Evolutionary conservation across 2,888 invertebrate species (phyloP), one percentile per base, ranked within the genome.

Genomic region (Drosophila peninsularis): DNA sequence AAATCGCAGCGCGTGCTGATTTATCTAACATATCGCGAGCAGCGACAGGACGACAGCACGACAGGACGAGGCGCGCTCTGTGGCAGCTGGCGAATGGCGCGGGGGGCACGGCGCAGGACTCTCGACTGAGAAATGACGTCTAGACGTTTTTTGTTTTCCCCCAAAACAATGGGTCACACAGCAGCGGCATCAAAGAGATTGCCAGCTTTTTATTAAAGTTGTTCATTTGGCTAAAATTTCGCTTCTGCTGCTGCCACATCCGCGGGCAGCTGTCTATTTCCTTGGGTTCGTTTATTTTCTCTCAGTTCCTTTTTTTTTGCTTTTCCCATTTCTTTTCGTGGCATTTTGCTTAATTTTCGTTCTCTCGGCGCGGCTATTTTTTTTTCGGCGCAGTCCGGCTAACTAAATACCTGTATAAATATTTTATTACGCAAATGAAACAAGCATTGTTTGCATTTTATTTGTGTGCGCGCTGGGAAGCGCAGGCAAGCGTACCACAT

Each of bases 361-460:
- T 73, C 53, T 53, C 61, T 65, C 50, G 44, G 34, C 63, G 37
- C 55, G 49, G 17, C 13, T 24, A 30, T 62, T 61, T 57, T 78
- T 71, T 62, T 61, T 67, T 71, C 64, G 30, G 30, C 63, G 56
- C 57, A 57, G 80, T 70, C 79, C 64, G 71, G 76, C 75, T 74
- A 87, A 83, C 83, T 87, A 83, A 83, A 83, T 87, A 83, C 88
- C 83, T 83, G 85, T 82, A 87, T 83, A 83, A 83, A 83, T 83
- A 87, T 87, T 83, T 83, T 83, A 83, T 82, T 83, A 87, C 88
- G 82, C 85, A 83, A 83, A 83, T 83, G 83, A 83, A 87, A 83
- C 85, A 83, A 82, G 88, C 85, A 79, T 82, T 83, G 83, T 87
- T 83, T 83, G 88, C 85, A 83, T 83, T 83, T 87, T 85, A 82